Conservation (phyloP, 2,113 vertebrate genomes). For the Numenius arquata region DNA sequence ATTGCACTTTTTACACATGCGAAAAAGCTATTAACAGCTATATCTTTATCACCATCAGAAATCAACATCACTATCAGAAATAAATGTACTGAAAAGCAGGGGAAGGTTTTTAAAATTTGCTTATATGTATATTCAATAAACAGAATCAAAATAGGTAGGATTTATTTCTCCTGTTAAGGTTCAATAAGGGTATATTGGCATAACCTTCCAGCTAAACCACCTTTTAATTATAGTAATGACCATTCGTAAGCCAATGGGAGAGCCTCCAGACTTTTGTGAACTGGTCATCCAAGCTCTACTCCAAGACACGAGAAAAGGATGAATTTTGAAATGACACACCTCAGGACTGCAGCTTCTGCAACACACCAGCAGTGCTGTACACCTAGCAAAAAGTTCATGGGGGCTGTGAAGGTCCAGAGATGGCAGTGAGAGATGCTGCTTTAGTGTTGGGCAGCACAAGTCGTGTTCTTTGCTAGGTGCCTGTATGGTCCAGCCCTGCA, state of each 20-base stretch:
- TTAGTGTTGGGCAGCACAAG: not conserved
- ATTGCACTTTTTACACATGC: not conserved
- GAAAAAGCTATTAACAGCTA: not conserved
- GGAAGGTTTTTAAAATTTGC: not conserved
- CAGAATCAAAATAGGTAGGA: not conserved
- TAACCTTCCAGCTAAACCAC: not conserved
- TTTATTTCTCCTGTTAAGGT: not conserved
- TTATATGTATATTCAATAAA: not conserved
- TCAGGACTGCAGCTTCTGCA: slow-evolving; percentile 1
- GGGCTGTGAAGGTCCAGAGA: not conserved
- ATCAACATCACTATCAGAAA: not conserved
- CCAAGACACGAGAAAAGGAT: not conserved
- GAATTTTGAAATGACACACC: not conserved
- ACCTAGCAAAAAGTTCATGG: not conserved
- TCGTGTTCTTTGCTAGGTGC: not conserved
- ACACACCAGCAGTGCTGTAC: not conserved
- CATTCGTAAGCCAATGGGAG: not conserved
- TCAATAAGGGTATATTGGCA: not conserved
- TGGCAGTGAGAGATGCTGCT: not conserved
- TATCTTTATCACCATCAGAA: not conserved
- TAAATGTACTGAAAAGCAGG: not conserved
- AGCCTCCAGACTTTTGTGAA: not conserved
- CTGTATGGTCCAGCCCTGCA: not conserved
- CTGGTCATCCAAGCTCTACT: not conserved
- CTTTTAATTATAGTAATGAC: not conserved